These are phyloP conservation scores for Biston stratarius DNA, from an alignment of 2,888 invertebrate genomes.

Conservation along the genomic window DNA sequence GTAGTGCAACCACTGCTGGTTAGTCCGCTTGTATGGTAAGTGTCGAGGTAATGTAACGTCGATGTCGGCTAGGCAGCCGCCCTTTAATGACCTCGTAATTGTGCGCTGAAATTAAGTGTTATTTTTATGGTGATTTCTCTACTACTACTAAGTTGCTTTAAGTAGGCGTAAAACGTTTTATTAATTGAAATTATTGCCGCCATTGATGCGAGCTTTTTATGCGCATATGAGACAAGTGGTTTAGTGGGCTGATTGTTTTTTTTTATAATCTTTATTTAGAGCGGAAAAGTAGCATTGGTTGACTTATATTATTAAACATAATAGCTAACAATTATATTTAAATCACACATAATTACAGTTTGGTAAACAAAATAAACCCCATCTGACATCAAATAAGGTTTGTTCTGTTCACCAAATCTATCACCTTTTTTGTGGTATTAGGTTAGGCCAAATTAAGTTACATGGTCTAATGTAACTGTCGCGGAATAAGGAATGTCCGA, in stretches of 20 bases:
- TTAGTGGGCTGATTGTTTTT: slow-evolving; percentile 9
- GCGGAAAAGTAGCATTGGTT: too few species aligned
- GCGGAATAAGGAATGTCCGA: too few species aligned
- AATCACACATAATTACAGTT: too few species aligned
- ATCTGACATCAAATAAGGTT: too few species aligned
- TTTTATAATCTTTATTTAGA: too few species aligned
- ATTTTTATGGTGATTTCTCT: slow-evolving; percentile 86
- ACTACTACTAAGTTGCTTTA: slow-evolving; percentile 84
- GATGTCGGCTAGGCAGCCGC: slow-evolving; percentile 75
- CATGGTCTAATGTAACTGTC: too few species aligned
- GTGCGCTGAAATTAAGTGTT: slow-evolving; percentile 85
- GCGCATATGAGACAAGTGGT: slow-evolving; percentile 11
- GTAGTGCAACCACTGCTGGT: slow-evolving; percentile 52
- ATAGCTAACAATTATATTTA: too few species aligned
- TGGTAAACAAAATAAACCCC: too few species aligned
- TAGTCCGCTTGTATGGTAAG: slow-evolving; percentile 70
- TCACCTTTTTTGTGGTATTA: too few species aligned
- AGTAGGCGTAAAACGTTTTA: slow-evolving; percentile 83
- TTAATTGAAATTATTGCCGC: slow-evolving; percentile 76
- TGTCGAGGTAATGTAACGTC: slow-evolving; percentile 78
- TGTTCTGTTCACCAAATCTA: too few species aligned
- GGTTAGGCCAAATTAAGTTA: too few species aligned
- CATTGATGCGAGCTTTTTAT: slow-evolving; percentile 47
- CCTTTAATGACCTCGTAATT: slow-evolving; percentile 83
- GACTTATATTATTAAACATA: too few species aligned